Evolutionary conservation across 2,888 invertebrate species (phyloP).

Genomic region (Diarsia brunnea): DNA sequence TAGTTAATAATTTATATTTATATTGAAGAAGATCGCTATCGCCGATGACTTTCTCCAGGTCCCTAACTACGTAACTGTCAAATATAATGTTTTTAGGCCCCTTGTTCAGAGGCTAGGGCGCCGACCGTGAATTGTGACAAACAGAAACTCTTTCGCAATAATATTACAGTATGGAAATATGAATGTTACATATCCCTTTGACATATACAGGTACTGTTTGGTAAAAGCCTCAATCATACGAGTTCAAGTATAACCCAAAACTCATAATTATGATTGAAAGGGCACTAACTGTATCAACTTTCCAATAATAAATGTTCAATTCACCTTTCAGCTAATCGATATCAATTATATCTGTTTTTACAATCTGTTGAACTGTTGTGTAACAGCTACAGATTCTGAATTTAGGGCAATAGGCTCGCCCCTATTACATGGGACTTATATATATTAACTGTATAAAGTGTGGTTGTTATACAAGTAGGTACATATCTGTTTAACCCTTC

Average conservation of each 20-base stretch:
- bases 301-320: conserved; percentile 18
- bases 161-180: neutral
- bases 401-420: neutral
- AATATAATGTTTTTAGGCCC: too few species aligned
- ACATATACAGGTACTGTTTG: neutral
- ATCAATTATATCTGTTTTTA: conserved; percentile 1
- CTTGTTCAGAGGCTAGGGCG: too few species aligned
- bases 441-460: too few species aligned
- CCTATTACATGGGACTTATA: neutral
- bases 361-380: neutral
- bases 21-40: too few species aligned
- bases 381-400: neutral
- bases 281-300: conserved; percentile 54
- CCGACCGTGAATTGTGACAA: neutral
- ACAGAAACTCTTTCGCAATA: neutral
- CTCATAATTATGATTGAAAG: conserved; percentile 36
- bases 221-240: conserved; percentile 2
- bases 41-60: neutral
- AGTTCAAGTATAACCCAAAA: conserved; percentile 11
- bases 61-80: neutral
- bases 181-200: neutral
- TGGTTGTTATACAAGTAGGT: too few species aligned
- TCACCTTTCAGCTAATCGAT: conserved; percentile 24
- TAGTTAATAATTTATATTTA: too few species aligned
- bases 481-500: too few species aligned